These are phyloP conservation scores for Mus musculus DNA, from an alignment of 2,113 vertebrate species.

Conservation along the genomic window DNA sequence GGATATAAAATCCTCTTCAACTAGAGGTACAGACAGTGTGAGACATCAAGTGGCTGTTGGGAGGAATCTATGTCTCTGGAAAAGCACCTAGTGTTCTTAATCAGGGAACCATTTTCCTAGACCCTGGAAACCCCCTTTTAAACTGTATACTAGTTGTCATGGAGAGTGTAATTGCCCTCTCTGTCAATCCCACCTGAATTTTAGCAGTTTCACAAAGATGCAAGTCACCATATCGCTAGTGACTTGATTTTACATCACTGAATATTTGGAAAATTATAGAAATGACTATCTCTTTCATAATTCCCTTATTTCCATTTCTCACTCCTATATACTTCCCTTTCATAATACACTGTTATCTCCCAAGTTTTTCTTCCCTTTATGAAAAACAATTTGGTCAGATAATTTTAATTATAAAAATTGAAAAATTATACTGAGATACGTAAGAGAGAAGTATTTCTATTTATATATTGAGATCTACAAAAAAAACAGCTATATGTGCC, in stretches of 20 bases:
- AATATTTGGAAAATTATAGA: background rate
- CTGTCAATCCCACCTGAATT: background rate
- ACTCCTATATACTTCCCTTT: background rate
- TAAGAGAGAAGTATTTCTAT: background rate
- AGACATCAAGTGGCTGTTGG: background rate
- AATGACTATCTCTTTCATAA: background rate
- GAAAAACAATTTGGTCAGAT: background rate
- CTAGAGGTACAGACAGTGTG: background rate
- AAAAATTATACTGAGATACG: background rate
- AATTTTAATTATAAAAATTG: background rate
- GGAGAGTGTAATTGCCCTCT: background rate
- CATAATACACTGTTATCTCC: background rate
- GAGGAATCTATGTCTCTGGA: background rate
- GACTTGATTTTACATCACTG: background rate
- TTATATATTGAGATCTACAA: background rate
- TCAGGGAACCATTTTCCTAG: background rate
- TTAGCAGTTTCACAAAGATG: background rate
- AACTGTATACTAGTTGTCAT: background rate
- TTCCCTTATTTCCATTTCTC: background rate
- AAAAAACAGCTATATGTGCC: background rate
- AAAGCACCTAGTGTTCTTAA: background rate
- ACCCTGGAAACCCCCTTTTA: background rate
- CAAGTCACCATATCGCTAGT: no score
- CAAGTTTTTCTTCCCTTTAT: background rate
- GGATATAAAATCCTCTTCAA: background rate